Evolutionary conservation across 2,113 vertebrate genomes (phyloP), one percentile per base, ranked within the genome.

Genomic region (Hoplias malabaricus): DNA sequence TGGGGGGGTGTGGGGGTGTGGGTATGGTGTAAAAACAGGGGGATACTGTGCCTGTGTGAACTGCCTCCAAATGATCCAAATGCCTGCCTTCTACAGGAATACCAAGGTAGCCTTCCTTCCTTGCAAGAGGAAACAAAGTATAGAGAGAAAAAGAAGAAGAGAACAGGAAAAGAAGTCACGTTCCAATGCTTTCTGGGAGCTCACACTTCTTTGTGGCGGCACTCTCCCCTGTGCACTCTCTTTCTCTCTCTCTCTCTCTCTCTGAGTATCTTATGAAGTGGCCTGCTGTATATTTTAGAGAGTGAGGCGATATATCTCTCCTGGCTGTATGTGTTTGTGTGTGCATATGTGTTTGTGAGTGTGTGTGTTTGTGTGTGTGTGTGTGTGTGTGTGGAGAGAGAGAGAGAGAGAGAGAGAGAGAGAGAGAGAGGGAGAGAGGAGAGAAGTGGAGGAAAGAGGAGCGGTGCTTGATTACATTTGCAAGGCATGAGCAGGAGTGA

Each of bases 11-110:
- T 78, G 63, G n/a, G n/a, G n/a, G n/a, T n/a, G n/a, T n/a, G n/a
- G n/a, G n/a, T n/a, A n/a, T n/a, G n/a, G 40, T 57, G 56, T 72
- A n/a, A 13, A 53, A 59, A 71, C 93, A 93, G 90, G 90, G 86
- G 88, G 89, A 23, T 5, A 29, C 27, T 89, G 89, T 91, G 91
- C 82, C 85, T 82, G 92, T 94, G 93, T 93, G 93, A 94, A 91
- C 88, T 91, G 93, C 93, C 92, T 93, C 90, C 93, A 92, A 93
- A 94, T 93, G 91, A 94, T 93, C 94, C 90, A 93, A 90, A 92
- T 91, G 56, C 63, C 29, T 65, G 33, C 62, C 34, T 73, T 42
- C 61, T 66, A 42, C 38, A 19, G 59, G 53, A 54, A 70, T 71
- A 79, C 76, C 38, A 57, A 76, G 62, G 59, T 66, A 70, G 72